Evolutionary conservation across 2,888 invertebrate genomes (phyloP).

Genomic region (Endomychus coccineus): DNA sequence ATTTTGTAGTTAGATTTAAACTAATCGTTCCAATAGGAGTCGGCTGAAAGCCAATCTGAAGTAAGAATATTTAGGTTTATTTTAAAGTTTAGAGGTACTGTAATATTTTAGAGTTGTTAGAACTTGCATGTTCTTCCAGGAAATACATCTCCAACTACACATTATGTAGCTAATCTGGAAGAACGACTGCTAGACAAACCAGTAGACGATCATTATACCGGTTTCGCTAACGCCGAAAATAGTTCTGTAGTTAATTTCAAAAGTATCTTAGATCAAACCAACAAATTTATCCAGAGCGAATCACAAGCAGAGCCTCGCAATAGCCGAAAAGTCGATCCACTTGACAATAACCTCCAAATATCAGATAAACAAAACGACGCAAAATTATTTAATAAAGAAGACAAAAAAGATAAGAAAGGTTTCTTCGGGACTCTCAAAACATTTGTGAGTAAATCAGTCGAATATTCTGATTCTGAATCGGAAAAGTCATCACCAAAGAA

Average conservation of each 20-base stretch:
- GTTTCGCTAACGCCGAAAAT: conserved; percentile 23
- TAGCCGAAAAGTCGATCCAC: conserved; percentile 30
- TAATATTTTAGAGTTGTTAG: conserved; percentile 32
- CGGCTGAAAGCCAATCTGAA: conserved; percentile 28
- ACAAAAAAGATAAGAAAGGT: conserved; percentile 7
- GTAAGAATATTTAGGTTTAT: conserved; percentile 39
- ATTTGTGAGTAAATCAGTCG: background rate
- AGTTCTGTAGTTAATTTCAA: conserved; percentile 23
- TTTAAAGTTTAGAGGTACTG: conserved; percentile 2
- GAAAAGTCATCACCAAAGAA: conserved; percentile 38
- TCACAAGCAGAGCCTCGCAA: conserved; percentile 38
- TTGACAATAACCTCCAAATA: conserved; percentile 21
- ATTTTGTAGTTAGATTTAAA: conserved; percentile 32
- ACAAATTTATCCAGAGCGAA: conserved; percentile 40
- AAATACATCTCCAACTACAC: conserved; percentile 40
- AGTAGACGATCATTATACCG: conserved; percentile 17
- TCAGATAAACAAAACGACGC: conserved; percentile 6
- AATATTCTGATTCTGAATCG: conserved; percentile 38
- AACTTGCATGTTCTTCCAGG: conserved; percentile 46
- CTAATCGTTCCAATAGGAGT: conserved; percentile 21
- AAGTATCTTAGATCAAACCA: conserved; percentile 33
- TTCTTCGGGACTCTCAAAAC: conserved; percentile 1
- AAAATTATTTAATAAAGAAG: background rate
- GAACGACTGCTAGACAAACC: conserved; percentile 29
- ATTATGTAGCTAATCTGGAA: conserved; percentile 38